phyloP scores from a whole-genome alignment of 1,140 invertebrate genomes.

The Cryptotermes secundus region DNA sequence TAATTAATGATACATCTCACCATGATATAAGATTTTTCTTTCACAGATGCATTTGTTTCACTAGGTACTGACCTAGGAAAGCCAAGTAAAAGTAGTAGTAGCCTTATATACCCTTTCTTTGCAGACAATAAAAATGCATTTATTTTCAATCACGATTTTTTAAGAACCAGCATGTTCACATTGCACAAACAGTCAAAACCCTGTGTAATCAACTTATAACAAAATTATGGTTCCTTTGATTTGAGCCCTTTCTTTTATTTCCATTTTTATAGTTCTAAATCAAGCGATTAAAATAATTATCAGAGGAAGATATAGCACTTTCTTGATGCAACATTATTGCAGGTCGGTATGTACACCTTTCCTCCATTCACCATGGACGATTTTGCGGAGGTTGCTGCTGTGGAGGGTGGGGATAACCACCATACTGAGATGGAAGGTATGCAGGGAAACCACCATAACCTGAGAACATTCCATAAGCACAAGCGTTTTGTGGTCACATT shows the following conservation, averaged over 20 bases:
- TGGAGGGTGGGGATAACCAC: constrained; percentile 33
- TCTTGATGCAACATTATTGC: background rate
- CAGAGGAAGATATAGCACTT: background rate
- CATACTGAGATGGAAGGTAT: constrained; percentile 33
- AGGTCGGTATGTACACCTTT: background rate
- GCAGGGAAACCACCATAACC: constrained; percentile 24
- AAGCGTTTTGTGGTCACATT: background rate
- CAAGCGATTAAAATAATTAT: background rate
- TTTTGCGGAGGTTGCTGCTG: constrained; percentile 34
- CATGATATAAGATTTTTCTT: background rate
- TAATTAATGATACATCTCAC: background rate
- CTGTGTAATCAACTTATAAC: background rate
- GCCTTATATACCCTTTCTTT: background rate
- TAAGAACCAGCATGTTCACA: background rate
- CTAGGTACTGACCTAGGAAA: background rate
- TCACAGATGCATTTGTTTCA: background rate
- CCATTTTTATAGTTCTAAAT: background rate
- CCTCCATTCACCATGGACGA: constrained; percentile 28
- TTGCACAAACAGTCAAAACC: background rate
- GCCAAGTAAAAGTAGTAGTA: background rate
- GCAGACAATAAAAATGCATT: background rate
- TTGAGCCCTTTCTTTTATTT: background rate
- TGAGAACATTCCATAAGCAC: background rate
- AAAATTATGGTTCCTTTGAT: background rate
- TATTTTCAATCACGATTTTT: background rate